Base-by-base conservation (phyloP, 2,113 vertebrate species). In the Noctilio leporinus region DNA sequence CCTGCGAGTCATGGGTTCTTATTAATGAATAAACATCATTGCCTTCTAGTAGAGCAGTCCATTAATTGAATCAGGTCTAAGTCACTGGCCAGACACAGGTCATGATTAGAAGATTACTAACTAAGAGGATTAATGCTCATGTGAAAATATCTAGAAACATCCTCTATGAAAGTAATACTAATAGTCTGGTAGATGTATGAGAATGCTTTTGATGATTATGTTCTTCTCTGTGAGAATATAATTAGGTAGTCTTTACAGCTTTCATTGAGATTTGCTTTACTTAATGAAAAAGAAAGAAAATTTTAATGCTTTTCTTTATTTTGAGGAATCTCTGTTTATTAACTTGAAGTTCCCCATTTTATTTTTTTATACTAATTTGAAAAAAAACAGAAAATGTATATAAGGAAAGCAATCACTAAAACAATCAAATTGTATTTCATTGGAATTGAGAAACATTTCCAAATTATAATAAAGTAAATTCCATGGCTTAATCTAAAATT, bases 401-500 rank as follows among this genome's bases (percentile, higher is more conserved):
- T 88, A 1, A 3, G 55, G 49, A 45, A 65, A 93, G 51, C 0
- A 1, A 4, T 84, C 49, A 81, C 10, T 38, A 7, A 78, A 91
- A 33, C 19, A 2, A 2, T 85, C 75, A 77, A 72, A 59, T n/a
- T 20, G 9, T 14, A 24, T 11, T 49, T 90, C 91, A 19, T 76
- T 43, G 28, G 6, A 57, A 53, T 0, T 94, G 35, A 75, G n/a
- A 0, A 5, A 20, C 45, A 89, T 96, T 92, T 95, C 2, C n/a
- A 94, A 43, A 40, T 57, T 82, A 47, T 3, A 53, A 55, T 87
- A 62, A 33, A 10, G 35, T 92, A 40, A 94, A 2, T 4, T 55
- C 33, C 30, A 64, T 90, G 73, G n/a, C 22, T 89, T 64, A 86
- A 69, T 89, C 47, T 93, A 86, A 95, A 53, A 85, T 94, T 83